Evolutionary conservation across 1,140 invertebrate species (phyloP).

Genomic region (Bombus pyrosoma): DNA sequence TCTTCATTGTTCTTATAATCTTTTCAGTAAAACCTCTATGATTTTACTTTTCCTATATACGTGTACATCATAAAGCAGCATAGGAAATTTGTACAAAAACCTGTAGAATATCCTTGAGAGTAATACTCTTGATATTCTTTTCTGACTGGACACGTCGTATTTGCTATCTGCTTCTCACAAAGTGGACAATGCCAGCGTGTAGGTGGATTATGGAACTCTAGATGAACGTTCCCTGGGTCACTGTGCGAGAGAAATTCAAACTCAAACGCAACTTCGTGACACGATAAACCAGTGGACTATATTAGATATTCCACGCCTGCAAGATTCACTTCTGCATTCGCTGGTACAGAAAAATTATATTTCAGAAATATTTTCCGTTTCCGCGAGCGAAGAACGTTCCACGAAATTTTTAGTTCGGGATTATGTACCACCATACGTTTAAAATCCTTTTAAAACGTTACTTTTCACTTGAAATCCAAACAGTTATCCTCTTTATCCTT

Average conservation of each 20-base stretch:
- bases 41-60: too few species aligned
- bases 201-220: slow-evolving; percentile 6
- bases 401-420: not conserved
- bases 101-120: not conserved
- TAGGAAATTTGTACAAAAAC: not conserved
- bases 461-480: not conserved
- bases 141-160: too few species aligned
- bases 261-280: not conserved
- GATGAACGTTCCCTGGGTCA: not conserved
- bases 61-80: not conserved
- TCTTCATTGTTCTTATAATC: too few species aligned
- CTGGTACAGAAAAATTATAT: not conserved
- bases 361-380: not conserved
- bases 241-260: not conserved
- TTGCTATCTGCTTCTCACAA: not conserved
- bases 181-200: not conserved
- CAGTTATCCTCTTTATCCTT: too few species aligned
- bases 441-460: not conserved
- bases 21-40: too few species aligned
- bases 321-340: too few species aligned
- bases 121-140: not conserved
- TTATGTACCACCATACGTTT: not conserved
- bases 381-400: not conserved
- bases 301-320: not conserved
- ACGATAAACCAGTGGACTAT: not conserved